Percentiles rank a stretch among this genome's conserved stretches.
phyloP scores from a whole-genome alignment of 2,113 vertebrate genomes.

The Chloebia gouldiae region DNA sequence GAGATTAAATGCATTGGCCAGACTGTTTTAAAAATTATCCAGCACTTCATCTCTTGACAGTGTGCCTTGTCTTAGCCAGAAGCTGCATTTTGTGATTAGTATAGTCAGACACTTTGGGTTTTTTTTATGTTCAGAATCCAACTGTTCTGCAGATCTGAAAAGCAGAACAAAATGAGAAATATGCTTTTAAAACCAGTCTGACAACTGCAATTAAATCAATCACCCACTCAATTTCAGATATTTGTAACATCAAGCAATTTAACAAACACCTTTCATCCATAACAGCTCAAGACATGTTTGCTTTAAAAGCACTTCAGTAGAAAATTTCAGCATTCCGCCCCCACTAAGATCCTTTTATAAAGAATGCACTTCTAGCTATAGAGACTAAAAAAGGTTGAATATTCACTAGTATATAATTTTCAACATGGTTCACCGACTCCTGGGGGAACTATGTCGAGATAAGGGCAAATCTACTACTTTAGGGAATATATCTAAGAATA shows the following conservation, averaged over 20 bases:
- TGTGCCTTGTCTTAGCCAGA: background rate
- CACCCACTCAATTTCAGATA: conserved; percentile 29
- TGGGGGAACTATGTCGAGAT: background rate
- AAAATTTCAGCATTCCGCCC: conserved; percentile 29
- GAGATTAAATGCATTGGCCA: background rate
- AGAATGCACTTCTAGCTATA: background rate
- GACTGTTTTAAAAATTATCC: background rate
- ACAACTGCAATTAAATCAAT: conserved; percentile 57
- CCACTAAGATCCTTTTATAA: background rate
- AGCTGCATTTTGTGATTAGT: conserved; percentile 33
- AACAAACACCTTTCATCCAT: conserved; percentile 52
- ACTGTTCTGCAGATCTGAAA: conserved; percentile 23
- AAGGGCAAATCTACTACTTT: background rate
- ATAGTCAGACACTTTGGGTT: conserved; percentile 11
- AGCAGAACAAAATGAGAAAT: conserved; percentile 32
- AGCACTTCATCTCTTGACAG: conserved; percentile 16
- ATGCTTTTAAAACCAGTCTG: conserved; percentile 26
- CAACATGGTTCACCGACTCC: background rate
- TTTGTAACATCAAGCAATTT: conserved; percentile 50
- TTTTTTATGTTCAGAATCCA: conserved; percentile 50
- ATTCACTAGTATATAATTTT: conserved; percentile 2
- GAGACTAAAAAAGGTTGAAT: background rate
- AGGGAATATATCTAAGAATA: background rate
- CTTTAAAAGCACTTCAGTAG: conserved; percentile 34
- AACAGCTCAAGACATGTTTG: conserved; percentile 22